These are phyloP conservation scores for Spatulosminthurus flaviceps DNA, from an alignment of 2,888 invertebrate genomes.

Conservation along the genomic window DNA sequence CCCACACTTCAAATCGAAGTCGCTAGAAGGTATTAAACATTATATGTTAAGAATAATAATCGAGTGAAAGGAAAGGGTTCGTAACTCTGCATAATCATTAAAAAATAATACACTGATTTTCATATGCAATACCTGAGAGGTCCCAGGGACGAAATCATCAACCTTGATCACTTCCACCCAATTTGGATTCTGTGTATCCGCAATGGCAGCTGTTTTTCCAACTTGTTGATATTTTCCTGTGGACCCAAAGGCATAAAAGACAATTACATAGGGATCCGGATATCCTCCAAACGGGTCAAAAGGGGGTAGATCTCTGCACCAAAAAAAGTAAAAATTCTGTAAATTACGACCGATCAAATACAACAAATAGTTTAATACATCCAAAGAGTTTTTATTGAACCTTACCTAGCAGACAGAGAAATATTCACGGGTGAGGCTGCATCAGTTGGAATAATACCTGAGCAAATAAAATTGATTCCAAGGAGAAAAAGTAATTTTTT, in stretches of 20 bases:
- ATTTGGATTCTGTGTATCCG: slow-evolving; percentile 31
- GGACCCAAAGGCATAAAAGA: slow-evolving; percentile 26
- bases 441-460: neutral
- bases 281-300: slow-evolving; percentile 49
- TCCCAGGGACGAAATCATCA: slow-evolving; percentile 40
- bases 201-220: slow-evolving; percentile 6
- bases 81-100: neutral
- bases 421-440: slow-evolving; percentile 2
- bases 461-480: no score
- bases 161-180: slow-evolving; percentile 50
- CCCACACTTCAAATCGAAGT: slow-evolving; percentile 43
- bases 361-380: neutral
- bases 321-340: no score
- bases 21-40: slow-evolving; percentile 18
- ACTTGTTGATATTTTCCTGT: slow-evolving; percentile 1
- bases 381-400: neutral
- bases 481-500: no score
- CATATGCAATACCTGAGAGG: slow-evolving; percentile 52
- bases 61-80: no score
- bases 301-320: slow-evolving; percentile 45
- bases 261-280: slow-evolving; percentile 21
- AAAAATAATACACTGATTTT: neutral
- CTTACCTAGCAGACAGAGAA: slow-evolving; percentile 33
- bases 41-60: no score
- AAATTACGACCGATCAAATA: no score